A percentile compares a stretch with the other conserved stretches of the same genome.
Conservation (phyloP, 2,888 invertebrate species). For the Metopia argyrocephala region DNA sequence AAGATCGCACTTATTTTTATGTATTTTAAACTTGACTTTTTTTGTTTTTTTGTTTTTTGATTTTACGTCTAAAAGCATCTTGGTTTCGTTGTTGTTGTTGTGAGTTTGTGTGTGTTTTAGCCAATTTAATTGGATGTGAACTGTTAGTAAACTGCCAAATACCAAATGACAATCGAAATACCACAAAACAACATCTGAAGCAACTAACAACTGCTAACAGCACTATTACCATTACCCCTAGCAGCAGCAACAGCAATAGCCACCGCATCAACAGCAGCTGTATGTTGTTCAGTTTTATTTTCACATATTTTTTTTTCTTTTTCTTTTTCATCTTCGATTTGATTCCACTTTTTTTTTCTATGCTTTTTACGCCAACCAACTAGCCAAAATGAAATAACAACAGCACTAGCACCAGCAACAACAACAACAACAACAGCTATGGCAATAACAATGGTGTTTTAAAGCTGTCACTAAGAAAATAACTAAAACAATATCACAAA, state of each 20-base stretch:
- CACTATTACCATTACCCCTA: constrained; percentile 40
- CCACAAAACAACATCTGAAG: constrained; percentile 58
- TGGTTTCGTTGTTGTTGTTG: not conserved
- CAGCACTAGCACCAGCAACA: not conserved
- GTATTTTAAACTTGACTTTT: constrained; percentile 41
- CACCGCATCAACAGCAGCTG: not conserved
- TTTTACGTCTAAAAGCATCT: constrained; percentile 20
- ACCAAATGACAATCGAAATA: constrained; percentile 64
- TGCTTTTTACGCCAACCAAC: constrained; percentile 12
- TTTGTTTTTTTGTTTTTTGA: not conserved
- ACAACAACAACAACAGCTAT: constrained; percentile 33
- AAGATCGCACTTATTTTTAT: constrained; percentile 66
- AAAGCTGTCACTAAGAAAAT: constrained; percentile 56
- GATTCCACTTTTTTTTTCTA: not conserved
- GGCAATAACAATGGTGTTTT: constrained; percentile 59
- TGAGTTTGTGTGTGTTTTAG: constrained; percentile 41
- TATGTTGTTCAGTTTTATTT: not conserved
- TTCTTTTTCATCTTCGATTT: not conserved
- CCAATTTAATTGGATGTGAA: constrained; percentile 65
- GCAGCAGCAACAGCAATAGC: not conserved
- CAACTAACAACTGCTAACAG: constrained; percentile 40
- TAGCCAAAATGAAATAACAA: not conserved
- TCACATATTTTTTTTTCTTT: not conserved
- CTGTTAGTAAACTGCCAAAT: constrained; percentile 65
- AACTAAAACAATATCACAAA: constrained; percentile 14